Base-by-base conservation (phyloP, 2,113 vertebrate species). In the Petrocephalus zakoni region DNA sequence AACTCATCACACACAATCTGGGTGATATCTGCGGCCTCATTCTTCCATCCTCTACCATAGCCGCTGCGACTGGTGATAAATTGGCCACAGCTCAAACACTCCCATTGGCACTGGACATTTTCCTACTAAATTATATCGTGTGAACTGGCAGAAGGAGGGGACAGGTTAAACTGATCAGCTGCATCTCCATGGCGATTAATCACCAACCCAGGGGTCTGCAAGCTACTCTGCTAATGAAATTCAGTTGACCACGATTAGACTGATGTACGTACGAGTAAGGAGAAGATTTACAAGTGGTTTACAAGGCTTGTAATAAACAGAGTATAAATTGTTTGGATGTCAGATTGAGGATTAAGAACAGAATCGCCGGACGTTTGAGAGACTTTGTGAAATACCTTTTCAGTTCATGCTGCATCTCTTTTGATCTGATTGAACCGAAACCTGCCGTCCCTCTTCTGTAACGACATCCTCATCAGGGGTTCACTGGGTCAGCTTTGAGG, bases 121-220 rank as follows among this genome's bases (percentile, higher is more conserved):
- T 68, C 25, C n/a, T 68, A 68, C 10, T 68, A 68, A 68, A 68
- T 68, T 68, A 68, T 68, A 29, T 68, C 25, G n/a, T 29, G 61
- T 29, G 61, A 13, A 68, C 61, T 68, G 61, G 61, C 61, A 68
- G 61, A 68, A 68, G 61, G n/a, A 64, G n/a, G 58, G 58, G 61
- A 68, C 29, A 68, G 61, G 61, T 68, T 68, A 29, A 68, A 29
- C 61, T 68, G 61, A 68, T 68, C 61, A 29, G 58, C n/a, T 29
- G n/a, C 61, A 68, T 68, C 61, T 68, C 61, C 61, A 68, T 68
- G 61, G 61, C 61, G n/a, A 68, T 68, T 68, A 68, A 68, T 68
- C 61, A 68, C 25, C 61, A 29, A 10, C 61, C 61, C 61, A 29
- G 25, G 10, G 61, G 61, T 68, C 25, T 68, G 61, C n/a, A 29